phyloP scores from a whole-genome alignment of 2,888 invertebrate species.

The Platycheirus rosarum region DNA sequence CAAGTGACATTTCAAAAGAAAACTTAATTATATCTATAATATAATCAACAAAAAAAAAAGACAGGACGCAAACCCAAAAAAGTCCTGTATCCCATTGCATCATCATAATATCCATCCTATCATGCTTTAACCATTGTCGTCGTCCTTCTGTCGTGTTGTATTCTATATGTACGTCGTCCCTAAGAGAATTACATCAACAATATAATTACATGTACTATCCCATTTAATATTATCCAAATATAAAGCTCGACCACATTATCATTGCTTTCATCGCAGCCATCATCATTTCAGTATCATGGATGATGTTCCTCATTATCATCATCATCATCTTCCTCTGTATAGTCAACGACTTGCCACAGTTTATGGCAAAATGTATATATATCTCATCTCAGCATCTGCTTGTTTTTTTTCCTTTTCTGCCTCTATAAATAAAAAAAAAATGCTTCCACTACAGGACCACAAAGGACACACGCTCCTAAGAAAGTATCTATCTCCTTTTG shows the following conservation, averaged over 20 bases:
- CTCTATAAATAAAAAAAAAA: conserved; percentile 32
- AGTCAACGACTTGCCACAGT: conserved; percentile 64
- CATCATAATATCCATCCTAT: conserved; percentile 15
- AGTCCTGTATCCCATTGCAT: conserved; percentile 4
- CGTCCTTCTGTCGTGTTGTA: neutral
- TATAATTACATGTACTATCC: conserved; percentile 67
- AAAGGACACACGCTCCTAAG: conserved; percentile 56
- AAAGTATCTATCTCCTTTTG: conserved; percentile 4
- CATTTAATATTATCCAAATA: conserved; percentile 68
- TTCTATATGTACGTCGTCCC: too few species aligned
- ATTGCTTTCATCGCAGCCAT: conserved; percentile 30
- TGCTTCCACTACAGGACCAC: too few species aligned
- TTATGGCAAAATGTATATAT: conserved; percentile 52
- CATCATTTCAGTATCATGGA: conserved; percentile 25
- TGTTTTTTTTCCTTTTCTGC: too few species aligned
- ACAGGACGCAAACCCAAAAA: conserved; percentile 10
- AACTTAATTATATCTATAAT: conserved; percentile 59
- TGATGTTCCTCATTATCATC: conserved; percentile 35
- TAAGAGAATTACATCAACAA: conserved; percentile 47
- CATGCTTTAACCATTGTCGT: conserved; percentile 3
- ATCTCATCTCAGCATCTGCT: conserved; percentile 58
- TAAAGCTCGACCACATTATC: conserved; percentile 68
- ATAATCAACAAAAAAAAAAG: neutral
- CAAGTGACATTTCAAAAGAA: conserved; percentile 63
- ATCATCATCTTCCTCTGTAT: conserved; percentile 36